Base-by-base conservation (phyloP, 2,888 invertebrate species). In the Oasisia sp. region DNA sequence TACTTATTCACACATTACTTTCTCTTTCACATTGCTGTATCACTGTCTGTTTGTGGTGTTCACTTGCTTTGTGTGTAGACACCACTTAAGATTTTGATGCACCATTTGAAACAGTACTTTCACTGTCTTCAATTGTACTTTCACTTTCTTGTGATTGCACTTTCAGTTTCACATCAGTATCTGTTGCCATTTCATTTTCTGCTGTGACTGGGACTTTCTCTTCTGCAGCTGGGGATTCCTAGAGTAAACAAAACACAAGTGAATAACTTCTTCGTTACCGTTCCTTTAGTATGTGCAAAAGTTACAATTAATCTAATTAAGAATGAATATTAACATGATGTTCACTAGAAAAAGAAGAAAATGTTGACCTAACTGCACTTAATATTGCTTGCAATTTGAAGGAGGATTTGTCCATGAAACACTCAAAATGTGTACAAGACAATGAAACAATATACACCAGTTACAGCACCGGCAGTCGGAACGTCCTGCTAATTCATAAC, bases 181-280 rank as follows among this genome's bases (percentile, higher is more conserved):
- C 27, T 74, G 74, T 74, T 27, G 27, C 19, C 74, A 27, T 74
- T 74, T 74, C 89, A 32, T 11, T 74, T 32, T 32, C 58, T 32
- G 50, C 74, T 9, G n/a, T 8, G 11, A 11, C 89, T 38, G 50
- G 32, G 12, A 56, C 92, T 32, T 90, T 91, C 58, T 56, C 91
- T 32, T 91, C 92, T 19, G 32, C 74, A 32, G 5, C 91, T 44
- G 90, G 38, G 32, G 92, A 89, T 89, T 50, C 92, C 56, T 89
- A 50, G 89, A 90, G 32, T 90, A 32, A 38, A 91, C n/a, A 19
- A 7, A 56, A 56, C 9, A 74, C 74, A 74, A 27, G 19, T 74
- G 27, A 74, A 27, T 32, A 0, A 50, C 89, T 56, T 92, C 32
- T 91, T 56, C 32, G 44, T 38, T 38, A 38, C 38, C 38, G 4